Conservation (phyloP, 2,113 vertebrate species). For the Nothoprocta perdicaria region DNA sequence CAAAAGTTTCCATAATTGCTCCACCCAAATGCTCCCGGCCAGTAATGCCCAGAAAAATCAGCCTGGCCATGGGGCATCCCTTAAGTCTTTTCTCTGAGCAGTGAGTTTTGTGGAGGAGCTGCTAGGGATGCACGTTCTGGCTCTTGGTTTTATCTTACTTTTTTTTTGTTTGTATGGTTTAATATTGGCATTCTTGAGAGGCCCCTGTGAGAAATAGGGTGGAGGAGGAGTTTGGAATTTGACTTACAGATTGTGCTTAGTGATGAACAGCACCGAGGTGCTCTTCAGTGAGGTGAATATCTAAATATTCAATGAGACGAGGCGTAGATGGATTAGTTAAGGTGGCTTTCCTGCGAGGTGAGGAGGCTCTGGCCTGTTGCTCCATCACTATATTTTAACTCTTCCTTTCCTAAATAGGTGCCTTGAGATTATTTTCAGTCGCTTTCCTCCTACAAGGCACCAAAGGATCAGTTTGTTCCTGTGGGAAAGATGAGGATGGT, state of each 20-base stretch:
- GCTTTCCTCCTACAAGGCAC: neutral
- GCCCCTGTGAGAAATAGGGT: neutral
- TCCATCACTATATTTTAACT: neutral
- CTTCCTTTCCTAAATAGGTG: neutral
- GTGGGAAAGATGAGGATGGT: neutral
- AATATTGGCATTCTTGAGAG: neutral
- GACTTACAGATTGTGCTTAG: neutral
- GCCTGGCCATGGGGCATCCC: neutral
- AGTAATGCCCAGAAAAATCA: constrained; percentile 1
- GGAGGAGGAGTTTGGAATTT: neutral
- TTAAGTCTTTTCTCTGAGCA: neutral
- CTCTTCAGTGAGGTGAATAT: rapidly evolving
- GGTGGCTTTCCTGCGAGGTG: neutral
- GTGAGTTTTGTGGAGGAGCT: neutral
- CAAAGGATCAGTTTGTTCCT: neutral
- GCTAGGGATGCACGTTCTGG: neutral
- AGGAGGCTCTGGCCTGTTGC: neutral
- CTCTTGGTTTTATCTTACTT: neutral
- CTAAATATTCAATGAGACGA: neutral
- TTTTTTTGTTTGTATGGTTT: neutral
- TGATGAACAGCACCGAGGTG: neutral
- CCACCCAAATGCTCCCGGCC: constrained; percentile 10
- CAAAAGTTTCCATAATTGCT: constrained; percentile 51
- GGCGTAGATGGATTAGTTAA: neutral
- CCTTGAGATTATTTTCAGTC: neutral